phyloP scores from a whole-genome alignment of 2,113 vertebrate genomes.

The Phylloscopus trochiloides region DNA sequence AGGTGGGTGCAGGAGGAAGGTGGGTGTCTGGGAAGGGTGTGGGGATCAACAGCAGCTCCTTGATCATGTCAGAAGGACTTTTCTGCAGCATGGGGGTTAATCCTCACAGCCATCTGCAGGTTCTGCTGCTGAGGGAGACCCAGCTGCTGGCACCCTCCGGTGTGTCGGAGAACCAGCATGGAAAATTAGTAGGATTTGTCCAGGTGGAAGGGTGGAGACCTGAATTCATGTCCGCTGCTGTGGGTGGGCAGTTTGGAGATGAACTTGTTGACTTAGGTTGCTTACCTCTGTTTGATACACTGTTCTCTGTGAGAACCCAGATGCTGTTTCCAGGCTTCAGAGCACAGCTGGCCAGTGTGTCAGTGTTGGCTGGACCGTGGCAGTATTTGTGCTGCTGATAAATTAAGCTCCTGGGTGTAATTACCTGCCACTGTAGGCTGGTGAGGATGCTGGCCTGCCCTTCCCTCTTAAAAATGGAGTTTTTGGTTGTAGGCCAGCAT shows the following conservation, averaged over 20 bases:
- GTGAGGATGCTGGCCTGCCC: neutral
- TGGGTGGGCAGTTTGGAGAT: neutral
- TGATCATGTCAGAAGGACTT: neutral
- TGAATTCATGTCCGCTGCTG: neutral
- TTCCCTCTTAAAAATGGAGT: neutral
- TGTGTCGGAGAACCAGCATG: rapidly evolving
- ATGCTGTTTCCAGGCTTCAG: neutral
- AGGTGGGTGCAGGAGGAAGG: neutral
- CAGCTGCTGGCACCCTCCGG: neutral
- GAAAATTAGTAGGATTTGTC: neutral
- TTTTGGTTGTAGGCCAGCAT: neutral
- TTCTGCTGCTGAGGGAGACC: neutral
- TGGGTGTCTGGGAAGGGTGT: neutral
- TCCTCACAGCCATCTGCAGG: neutral
- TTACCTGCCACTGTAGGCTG: neutral
- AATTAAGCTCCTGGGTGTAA: neutral
- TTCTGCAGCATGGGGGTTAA: neutral
- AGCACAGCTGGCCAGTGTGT: neutral
- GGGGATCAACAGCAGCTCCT: neutral
- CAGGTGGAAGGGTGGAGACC: neutral
- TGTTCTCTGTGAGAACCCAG: conserved; percentile 61
- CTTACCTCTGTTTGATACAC: neutral
- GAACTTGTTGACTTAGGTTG: neutral
- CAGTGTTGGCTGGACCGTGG: neutral
- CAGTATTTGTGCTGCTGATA: neutral